phyloP scores from a whole-genome alignment of 2,113 vertebrate genomes.

The Anas platyrhynchos region DNA sequence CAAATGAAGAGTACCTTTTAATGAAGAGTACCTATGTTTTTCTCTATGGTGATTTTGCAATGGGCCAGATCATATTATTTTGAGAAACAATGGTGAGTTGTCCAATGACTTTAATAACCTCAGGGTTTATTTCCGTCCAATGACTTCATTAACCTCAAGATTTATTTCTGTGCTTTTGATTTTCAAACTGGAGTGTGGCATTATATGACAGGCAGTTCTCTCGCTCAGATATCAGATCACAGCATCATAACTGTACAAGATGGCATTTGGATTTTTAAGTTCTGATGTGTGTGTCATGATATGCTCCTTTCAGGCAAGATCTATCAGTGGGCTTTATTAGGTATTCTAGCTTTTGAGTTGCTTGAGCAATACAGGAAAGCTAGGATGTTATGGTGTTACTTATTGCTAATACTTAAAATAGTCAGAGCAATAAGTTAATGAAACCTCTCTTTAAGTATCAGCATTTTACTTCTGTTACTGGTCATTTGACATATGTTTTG shows the following conservation, averaged over 20 bases:
- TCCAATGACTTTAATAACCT: neutral
- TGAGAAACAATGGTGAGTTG: neutral
- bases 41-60: neutral
- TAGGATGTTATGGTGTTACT: neutral
- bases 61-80: neutral
- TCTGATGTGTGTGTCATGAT: neutral
- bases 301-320: neutral
- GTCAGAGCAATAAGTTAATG: neutral
- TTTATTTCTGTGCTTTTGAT: neutral
- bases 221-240: neutral
- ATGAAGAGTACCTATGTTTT: neutral
- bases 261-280: neutral
- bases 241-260: neutral
- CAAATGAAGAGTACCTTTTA: neutral
- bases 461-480: neutral
- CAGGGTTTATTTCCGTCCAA: neutral
- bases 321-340: neutral
- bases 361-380: neutral
- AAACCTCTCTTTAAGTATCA: neutral
- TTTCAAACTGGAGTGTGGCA: neutral
- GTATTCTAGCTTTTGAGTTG: neutral
- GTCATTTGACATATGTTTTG: neutral
- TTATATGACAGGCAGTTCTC: neutral
- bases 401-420: neutral
- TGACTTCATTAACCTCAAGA: neutral